Percentiles rank a stretch among this genome's conserved stretches.
phyloP scores from a whole-genome alignment of 2,797 vertebrate genomes.

The Euthynnus affinis region DNA sequence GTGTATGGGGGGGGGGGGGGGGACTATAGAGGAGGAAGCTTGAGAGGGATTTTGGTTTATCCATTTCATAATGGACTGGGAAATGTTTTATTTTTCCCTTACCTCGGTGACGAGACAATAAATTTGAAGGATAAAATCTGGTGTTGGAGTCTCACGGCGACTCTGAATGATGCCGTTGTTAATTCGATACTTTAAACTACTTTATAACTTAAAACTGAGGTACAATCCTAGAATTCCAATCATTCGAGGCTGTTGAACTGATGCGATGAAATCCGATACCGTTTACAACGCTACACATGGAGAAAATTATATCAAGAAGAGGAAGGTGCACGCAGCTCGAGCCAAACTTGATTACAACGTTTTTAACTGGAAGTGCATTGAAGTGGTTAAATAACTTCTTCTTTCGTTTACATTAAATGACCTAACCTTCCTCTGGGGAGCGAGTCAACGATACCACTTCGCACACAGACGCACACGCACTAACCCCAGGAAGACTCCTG shows the following conservation, averaged over 20 bases:
- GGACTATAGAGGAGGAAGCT: constrained; percentile 20
- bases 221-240: constrained; percentile 56
- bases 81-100: constrained; percentile 49
- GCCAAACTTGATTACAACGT: not conserved
- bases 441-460: not conserved
- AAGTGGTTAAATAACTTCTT: not conserved
- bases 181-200: not conserved
- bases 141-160: not conserved
- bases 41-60: constrained; percentile 40
- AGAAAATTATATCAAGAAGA: constrained; percentile 42
- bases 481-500: constrained; percentile 5
- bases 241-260: constrained; percentile 36
- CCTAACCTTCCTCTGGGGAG: constrained; percentile 13
- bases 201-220: not conserved
- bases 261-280: constrained; percentile 39
- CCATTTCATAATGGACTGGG: constrained; percentile 44
- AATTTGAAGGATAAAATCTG: not conserved
- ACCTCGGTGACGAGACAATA: constrained; percentile 11
- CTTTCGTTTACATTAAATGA: constrained; percentile 5
- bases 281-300: constrained; percentile 51
- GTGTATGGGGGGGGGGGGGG: constrained; percentile 11
- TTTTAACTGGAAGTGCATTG: not conserved
- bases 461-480: constrained; percentile 12
- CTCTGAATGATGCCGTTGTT: constrained; percentile 1
- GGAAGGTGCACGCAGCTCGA: not conserved